These are phyloP conservation scores for Aradus depressus DNA, from an alignment of 2,888 invertebrate species.

Conservation along the genomic window DNA sequence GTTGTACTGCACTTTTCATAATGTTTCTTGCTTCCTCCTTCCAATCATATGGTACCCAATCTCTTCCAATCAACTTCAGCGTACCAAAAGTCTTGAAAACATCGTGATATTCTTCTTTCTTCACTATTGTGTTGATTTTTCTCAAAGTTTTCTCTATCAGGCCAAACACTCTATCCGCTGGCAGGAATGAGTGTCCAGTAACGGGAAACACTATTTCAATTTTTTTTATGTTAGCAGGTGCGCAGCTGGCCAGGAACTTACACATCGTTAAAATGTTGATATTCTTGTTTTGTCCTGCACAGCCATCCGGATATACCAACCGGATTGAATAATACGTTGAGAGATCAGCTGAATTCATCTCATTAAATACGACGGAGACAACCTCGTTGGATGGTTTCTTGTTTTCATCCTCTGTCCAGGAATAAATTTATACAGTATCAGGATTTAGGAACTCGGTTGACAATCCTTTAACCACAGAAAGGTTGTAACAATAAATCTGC, in stretches of 20 bases:
- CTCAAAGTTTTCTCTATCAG: not conserved
- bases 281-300: constrained; percentile 10
- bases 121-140: not conserved
- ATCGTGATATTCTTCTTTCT: too few species aligned
- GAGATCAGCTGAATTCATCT: too few species aligned
- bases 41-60: too few species aligned
- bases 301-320: constrained; percentile 2
- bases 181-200: constrained; percentile 3
- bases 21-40: too few species aligned
- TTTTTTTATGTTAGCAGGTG: not conserved
- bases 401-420: too few species aligned
- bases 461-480: constrained; percentile 10
- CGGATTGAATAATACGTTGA: not conserved
- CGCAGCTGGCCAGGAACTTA: not conserved
- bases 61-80: too few species aligned
- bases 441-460: constrained; percentile 2
- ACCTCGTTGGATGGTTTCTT: too few species aligned
- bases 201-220: not conserved
- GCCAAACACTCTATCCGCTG: constrained; percentile 5
- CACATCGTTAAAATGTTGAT: not conserved
- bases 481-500: constrained; percentile 17
- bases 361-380: too few species aligned
- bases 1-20: too few species aligned
- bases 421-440: too few species aligned
- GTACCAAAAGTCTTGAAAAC: too few species aligned